These are phyloP conservation scores for Kryphioiulus occultus DNA, from an alignment of 2,888 invertebrate genomes.

Conservation along the genomic window DNA sequence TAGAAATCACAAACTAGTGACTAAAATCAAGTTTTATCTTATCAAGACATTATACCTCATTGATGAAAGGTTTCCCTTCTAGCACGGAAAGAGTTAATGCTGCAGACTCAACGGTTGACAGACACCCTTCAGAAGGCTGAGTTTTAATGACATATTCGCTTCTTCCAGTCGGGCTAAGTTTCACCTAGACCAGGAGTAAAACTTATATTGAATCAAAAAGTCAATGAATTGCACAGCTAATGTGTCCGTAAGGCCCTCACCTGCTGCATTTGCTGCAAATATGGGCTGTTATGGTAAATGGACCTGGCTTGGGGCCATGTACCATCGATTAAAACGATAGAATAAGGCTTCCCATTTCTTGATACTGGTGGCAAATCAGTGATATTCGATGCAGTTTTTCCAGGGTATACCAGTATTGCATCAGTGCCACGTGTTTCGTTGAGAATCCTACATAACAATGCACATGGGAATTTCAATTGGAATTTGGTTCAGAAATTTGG, in stretches of 20 bases:
- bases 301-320: constrained; percentile 97
- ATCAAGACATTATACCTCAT: constrained; percentile 61
- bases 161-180: constrained; percentile 73
- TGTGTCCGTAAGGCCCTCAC: constrained; percentile 58
- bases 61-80: constrained; percentile 74
- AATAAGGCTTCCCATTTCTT: constrained; percentile 69
- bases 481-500: background rate
- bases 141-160: constrained; percentile 93
- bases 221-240: background rate
- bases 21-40: no score
- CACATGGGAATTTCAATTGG: background rate
- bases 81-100: constrained; percentile 79
- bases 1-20: no score
- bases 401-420: constrained; percentile 82
- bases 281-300: constrained; percentile 82
- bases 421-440: constrained; percentile 58
- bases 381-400: constrained; percentile 76
- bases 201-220: background rate
- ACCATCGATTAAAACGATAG: constrained; percentile 86
- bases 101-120: constrained; percentile 89
- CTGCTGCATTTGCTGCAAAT: constrained; percentile 77
- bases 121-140: constrained; percentile 88
- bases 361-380: constrained; percentile 64
- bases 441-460: background rate
- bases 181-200: constrained; percentile 68